Percentiles rank a stretch among this genome's conserved stretches.
phyloP scores from a whole-genome alignment of 1,140 invertebrate species.

The Drosophila orosa region DNA sequence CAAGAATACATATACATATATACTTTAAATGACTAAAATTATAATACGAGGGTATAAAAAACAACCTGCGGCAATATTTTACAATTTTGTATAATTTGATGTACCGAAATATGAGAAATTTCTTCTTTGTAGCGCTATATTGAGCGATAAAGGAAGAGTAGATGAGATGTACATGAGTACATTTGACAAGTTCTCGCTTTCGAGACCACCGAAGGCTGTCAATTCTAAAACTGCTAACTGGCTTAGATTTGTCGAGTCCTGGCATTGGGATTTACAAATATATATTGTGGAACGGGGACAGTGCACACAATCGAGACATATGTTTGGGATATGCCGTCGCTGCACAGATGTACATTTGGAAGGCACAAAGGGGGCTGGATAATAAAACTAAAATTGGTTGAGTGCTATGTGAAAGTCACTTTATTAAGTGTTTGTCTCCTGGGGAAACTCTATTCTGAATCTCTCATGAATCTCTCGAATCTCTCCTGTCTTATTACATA shows the following conservation, averaged over 20 bases:
- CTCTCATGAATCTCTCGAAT: slow-evolving; percentile 1
- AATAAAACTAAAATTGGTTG: slow-evolving; percentile 50
- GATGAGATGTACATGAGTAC: slow-evolving; percentile 1
- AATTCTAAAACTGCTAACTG: slow-evolving; percentile 24
- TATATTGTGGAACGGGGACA: slow-evolving; percentile 41
- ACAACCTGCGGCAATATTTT: no score
- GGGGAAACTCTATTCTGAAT: slow-evolving; percentile 31
- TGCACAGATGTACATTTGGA: slow-evolving; percentile 30
- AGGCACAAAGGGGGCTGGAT: slow-evolving; percentile 28
- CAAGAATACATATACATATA: no score
- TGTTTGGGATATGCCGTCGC: slow-evolving; percentile 59
- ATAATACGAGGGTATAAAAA: no score
- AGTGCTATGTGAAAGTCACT: slow-evolving; percentile 78
- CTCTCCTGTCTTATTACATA: slow-evolving; percentile 9
- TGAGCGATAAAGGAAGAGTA: not conserved
- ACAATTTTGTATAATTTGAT: no score
- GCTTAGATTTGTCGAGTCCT: slow-evolving; percentile 24
- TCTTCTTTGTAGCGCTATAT: not conserved
- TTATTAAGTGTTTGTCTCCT: slow-evolving; percentile 73
- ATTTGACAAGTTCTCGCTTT: slow-evolving; percentile 11
- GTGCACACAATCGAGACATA: slow-evolving; percentile 80
- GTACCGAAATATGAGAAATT: no score
- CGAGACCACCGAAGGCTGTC: not conserved
- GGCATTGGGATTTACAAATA: slow-evolving; percentile 14
- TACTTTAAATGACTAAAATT: no score